A percentile compares a stretch with the other conserved stretches of the same genome.
These are phyloP conservation scores for Gisinianus flammeolus DNA, from an alignment of 2,888 invertebrate genomes.

Conservation along the genomic window DNA sequence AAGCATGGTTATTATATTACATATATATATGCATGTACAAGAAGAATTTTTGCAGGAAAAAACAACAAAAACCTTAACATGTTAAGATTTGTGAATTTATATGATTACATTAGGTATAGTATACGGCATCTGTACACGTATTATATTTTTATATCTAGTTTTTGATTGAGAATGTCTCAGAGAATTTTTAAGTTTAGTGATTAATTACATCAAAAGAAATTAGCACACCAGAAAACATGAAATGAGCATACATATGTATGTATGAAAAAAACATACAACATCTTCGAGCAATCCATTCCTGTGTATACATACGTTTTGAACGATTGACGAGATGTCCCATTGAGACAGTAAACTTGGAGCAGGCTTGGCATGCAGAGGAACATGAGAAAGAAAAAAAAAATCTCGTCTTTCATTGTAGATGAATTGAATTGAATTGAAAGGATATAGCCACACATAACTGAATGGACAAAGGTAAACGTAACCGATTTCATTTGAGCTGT, in stretches of 20 bases:
- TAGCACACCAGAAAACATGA: not conserved
- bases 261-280: not conserved
- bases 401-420: not conserved
- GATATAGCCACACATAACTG: not conserved
- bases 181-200: constrained; percentile 22
- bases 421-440: not conserved
- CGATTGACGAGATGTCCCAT: constrained; percentile 20
- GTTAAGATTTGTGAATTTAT: not conserved
- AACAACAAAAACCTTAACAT: not conserved
- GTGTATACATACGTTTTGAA: not conserved
- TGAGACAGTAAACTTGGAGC: constrained; percentile 19
- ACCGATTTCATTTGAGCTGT: constrained; percentile 32
- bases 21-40: not conserved
- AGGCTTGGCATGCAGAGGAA: not conserved
- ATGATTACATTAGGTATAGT: no score
- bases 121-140: not conserved
- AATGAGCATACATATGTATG: constrained; percentile 10
- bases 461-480: constrained; percentile 1
- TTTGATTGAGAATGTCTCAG: constrained; percentile 8
- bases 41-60: not conserved
- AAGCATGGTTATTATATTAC: not conserved
- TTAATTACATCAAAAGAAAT: constrained; percentile 33
- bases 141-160: not conserved
- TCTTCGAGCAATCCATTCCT: not conserved
- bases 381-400: not conserved